A percentile compares a stretch with the other conserved stretches of the same genome.
Evolutionary conservation across 2,888 invertebrate species (phyloP).

Genomic region (Blomia tropicalis): DNA sequence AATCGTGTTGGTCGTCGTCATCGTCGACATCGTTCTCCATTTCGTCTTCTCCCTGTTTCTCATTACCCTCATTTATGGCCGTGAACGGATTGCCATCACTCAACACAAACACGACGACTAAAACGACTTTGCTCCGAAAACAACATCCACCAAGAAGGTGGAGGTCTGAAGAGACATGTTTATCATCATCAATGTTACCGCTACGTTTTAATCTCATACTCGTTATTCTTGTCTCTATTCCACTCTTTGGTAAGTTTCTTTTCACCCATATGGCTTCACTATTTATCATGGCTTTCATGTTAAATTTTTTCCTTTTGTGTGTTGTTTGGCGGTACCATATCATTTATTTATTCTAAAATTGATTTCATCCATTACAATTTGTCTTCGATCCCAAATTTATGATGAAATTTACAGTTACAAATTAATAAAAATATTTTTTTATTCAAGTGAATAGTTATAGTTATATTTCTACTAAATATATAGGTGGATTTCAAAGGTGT

Average conservation of each 20-base stretch:
- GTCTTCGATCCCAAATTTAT: neutral
- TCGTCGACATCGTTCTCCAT: too few species aligned
- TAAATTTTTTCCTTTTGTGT: neutral
- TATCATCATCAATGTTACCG: neutral
- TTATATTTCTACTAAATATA: too few species aligned
- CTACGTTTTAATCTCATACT: neutral
- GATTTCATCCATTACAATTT: neutral
- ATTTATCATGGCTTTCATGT: too few species aligned
- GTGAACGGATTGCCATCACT: neutral
- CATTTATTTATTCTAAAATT: neutral
- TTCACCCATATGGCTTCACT: neutral
- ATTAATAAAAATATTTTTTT: too few species aligned
- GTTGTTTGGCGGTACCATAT: neutral
- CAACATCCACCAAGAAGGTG: too few species aligned
- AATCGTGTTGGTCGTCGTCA: too few species aligned
- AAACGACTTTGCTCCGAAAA: too few species aligned
- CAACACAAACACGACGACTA: too few species aligned
- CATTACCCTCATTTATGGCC: neutral
- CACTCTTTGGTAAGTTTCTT: neutral
- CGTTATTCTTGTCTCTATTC: slow-evolving; percentile 12
- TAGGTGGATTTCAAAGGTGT: too few species aligned
- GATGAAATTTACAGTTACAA: too few species aligned
- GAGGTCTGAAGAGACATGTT: too few species aligned
- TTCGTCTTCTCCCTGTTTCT: neutral
- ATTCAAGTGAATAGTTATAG: too few species aligned